These are phyloP conservation scores for Drosophila antonietae DNA, from an alignment of 2,888 invertebrate genomes.

Conservation along the genomic window DNA sequence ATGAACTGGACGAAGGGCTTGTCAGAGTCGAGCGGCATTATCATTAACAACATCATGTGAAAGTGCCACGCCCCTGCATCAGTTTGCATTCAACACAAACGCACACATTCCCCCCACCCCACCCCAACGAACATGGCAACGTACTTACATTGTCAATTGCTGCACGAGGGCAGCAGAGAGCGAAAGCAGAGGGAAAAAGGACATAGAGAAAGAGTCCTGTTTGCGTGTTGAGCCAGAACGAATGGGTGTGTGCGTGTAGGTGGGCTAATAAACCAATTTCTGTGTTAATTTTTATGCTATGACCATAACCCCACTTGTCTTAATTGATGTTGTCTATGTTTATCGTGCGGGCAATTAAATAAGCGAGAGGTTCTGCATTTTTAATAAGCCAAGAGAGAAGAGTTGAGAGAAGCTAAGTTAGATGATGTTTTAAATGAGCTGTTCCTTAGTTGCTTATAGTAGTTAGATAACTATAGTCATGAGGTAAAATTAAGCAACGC, in stretches of 20 bases:
- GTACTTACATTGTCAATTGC: conserved; percentile 63
- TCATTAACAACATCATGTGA: conserved; percentile 73
- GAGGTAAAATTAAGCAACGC: no score
- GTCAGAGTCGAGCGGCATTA: conserved; percentile 61
- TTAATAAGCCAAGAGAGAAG: background rate
- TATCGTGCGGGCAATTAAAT: conserved; percentile 57
- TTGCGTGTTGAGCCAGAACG: conserved; percentile 4
- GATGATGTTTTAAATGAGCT: background rate
- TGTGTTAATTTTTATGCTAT: conserved; percentile 69
- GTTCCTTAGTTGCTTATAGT: background rate
- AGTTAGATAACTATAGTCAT: background rate
- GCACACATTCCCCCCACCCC: background rate
- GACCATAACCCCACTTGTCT: conserved; percentile 63
- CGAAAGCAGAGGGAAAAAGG: background rate
- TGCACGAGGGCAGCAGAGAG: conserved; percentile 33
- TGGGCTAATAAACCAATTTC: conserved; percentile 73
- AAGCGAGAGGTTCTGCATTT: background rate
- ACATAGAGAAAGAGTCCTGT: background rate
- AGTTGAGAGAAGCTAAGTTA: no score
- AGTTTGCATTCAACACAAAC: background rate
- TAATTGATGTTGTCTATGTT: conserved; percentile 64
- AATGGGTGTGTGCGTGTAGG: background rate
- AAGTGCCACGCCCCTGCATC: conserved; percentile 28
- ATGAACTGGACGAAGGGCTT: conserved; percentile 20
- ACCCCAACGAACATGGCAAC: conserved; percentile 3